Evolutionary conservation across 1,140 invertebrate genomes (phyloP), one percentile per base, ranked within the genome.

Genomic region (Cotesia typhae): DNA sequence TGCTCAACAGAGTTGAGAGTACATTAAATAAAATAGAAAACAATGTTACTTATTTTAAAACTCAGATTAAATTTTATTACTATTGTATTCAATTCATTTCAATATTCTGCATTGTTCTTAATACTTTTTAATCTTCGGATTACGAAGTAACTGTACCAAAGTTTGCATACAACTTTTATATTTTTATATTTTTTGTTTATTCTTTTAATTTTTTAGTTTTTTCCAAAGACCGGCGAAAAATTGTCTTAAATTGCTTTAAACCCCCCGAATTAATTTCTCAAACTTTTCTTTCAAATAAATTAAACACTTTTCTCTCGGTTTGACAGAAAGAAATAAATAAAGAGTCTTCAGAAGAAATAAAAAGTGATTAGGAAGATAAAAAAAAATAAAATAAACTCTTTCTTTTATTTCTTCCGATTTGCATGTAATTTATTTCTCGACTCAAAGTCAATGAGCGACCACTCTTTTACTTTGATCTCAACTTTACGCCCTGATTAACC

Each of bases 351-450:
- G 67, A 55, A 75, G 76, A 47, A 69, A 68, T 72, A 59, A 59
- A 74, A 79, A 61, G 55, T 66, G 60, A 66, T 65, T 64, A 75
- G 68, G 71, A 28, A 28, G 28, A 59, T 36, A 75, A 75, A 81
- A 70, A 28, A 28, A 59, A 59, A 59, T 77, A 74, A 81, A 78
- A 59, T 75, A 73, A 78, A 81, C 79, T 74, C 70, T 70, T 74
- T 53, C 59, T 72, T 72, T 36, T 71, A 76, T 76, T 79, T 76
- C 68, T 78, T 75, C 64, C 76, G 73, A 80, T 82, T 82, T 82
- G 78, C 80, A 82, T 80, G 72, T 66, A 80, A 82, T 81, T 82
- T 38, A 12, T 14, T 37, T 63, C 14, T 4, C 12, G 10, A 37
- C 36, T 76, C 73, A 72, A 74, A 76, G 63, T 72, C 70, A 67